Evolutionary conservation across 2,113 vertebrate species (phyloP).

Genomic region (Rattus rattus): DNA sequence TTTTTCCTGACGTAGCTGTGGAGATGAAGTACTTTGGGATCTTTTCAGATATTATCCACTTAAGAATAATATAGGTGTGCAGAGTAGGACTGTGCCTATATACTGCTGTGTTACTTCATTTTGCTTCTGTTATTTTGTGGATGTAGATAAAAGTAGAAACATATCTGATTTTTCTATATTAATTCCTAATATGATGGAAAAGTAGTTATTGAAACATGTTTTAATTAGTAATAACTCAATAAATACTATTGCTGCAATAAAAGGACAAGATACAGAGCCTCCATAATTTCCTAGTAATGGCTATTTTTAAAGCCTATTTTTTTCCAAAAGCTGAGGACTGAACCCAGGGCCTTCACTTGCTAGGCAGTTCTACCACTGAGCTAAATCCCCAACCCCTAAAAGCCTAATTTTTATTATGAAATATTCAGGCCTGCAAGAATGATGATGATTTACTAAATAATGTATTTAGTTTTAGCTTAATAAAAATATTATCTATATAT

Average conservation of each 20-base stretch:
- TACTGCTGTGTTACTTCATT: neutral
- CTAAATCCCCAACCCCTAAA: too few relatives aligned
- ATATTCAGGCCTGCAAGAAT: neutral
- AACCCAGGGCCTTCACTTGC: too few relatives aligned
- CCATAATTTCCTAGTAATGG: neutral
- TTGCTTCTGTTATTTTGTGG: conserved; percentile 24
- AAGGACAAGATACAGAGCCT: neutral
- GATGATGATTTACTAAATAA: neutral
- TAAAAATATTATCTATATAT: neutral
- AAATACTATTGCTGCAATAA: neutral
- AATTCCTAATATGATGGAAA: conserved; percentile 17
- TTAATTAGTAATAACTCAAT: conserved; percentile 37
- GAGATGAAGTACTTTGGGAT: neutral
- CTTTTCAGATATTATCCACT: conserved; percentile 30
- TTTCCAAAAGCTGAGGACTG: neutral
- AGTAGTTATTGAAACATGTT: neutral
- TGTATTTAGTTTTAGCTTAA: neutral
- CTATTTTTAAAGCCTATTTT: neutral
- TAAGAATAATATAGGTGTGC: neutral
- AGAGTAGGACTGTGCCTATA: neutral
- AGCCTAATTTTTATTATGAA: neutral
- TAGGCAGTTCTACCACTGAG: too few relatives aligned
- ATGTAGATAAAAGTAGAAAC: neutral
- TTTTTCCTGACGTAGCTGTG: neutral
- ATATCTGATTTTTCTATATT: neutral